Base-by-base conservation (phyloP, 2,888 invertebrate species). In the Lamproptera curius region DNA sequence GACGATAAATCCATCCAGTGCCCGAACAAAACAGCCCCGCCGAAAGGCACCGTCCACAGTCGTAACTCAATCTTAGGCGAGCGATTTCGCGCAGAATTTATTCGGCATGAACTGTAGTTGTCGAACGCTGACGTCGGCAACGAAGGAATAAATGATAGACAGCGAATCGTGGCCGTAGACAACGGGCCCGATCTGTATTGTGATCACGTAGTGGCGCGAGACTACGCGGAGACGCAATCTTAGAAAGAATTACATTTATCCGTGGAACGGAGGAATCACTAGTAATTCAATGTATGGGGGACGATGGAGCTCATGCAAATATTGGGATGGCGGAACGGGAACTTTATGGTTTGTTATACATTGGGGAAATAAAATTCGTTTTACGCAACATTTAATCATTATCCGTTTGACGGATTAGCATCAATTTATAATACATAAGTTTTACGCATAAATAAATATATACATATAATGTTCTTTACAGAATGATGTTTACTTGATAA, bases 221-320 rank as follows among this genome's bases (percentile, higher is more conserved):
- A 70, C 67, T 65, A 68, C 64, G 57, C 62, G 65, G 74, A 75
- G 79, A 77, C 82, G 74, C 82, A 85, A 86, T 86, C 84, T 82
- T 74, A 74, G 67, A 77, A 83, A 82, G 81, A 84, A 85, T 85
- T 83, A 85, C 83, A 80, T 86, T 83, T 81, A 81, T 79, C 71
- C 72, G 76, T 73, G 77, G 74, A 73, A 80, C 70, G 73, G 68
- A 65, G 70, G 78, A 84, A 84, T 83, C 80, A 76, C 71, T 57
- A 67, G 78, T 82, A 80, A 83, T 83, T 80, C 78, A 81, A 84
- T 81, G 80, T 73, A 78, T 74, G 67, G 63, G 64, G 58, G 62
- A n/a, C 69, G 71, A 67, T 69, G 68, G 75, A 70, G 67, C 62
- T 62, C 61, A 68, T 68, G 65, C 65, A 67, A 68, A 70, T 56